Percentiles rank a stretch among this genome's conserved stretches.
Evolutionary conservation across 2,113 vertebrate genomes (phyloP).

Genomic region (Steatornis caripensis): DNA sequence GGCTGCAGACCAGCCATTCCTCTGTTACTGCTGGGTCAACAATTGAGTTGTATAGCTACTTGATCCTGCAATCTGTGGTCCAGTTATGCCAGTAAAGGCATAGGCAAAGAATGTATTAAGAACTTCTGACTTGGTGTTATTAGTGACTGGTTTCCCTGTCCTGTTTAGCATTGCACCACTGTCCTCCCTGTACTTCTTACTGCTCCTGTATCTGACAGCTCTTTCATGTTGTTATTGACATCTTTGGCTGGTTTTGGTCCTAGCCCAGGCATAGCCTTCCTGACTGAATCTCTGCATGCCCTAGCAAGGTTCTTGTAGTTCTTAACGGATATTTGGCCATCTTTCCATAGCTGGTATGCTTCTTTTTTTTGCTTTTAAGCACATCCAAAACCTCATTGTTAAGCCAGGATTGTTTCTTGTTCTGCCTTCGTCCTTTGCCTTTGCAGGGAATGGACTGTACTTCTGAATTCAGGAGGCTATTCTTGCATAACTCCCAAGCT

Average conservation of each 20-base stretch:
- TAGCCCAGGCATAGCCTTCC: neutral
- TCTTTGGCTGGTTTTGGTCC: neutral
- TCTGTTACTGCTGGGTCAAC: neutral
- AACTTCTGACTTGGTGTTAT: neutral
- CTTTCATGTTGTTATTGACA: neutral
- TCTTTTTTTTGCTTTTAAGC: too few relatives aligned
- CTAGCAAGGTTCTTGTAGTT: neutral
- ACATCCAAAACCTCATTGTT: too few relatives aligned
- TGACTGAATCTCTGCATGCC: neutral
- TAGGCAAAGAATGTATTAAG: neutral
- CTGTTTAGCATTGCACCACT: rapidly evolving
- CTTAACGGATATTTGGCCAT: neutral
- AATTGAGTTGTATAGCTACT: neutral
- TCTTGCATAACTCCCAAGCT: neutral
- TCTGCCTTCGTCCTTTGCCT: neutral
- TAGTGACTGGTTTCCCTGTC: neutral
- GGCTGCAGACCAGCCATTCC: neutral
- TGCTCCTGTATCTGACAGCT: neutral
- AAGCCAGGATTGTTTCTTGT: too few relatives aligned
- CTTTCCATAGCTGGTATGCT: too few relatives aligned
- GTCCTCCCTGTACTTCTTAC: neutral
- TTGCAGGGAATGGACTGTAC: neutral
- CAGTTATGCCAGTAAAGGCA: neutral
- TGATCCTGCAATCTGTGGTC: neutral
- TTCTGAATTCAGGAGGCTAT: neutral